Evolutionary conservation across 2,113 vertebrate species (phyloP).

Genomic region (Pyrgilauda ruficollis): DNA sequence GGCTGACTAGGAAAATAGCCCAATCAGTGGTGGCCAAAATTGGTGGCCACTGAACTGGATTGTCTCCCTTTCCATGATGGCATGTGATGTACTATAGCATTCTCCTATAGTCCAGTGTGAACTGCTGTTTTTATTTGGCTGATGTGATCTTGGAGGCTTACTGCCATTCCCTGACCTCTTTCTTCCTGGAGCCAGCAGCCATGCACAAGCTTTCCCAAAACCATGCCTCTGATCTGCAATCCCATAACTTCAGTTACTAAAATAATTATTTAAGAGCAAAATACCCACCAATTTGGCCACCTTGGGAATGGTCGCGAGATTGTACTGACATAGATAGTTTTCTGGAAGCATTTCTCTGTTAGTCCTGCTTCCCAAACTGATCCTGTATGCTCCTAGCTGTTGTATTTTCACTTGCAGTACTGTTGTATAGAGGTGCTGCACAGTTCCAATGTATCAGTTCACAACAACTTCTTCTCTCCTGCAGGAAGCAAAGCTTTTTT

Average conservation of each 20-base stretch:
- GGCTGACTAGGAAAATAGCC: slow-evolving; percentile 7
- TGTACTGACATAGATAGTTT: neutral
- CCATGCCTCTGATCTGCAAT: neutral
- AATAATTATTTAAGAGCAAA: neutral
- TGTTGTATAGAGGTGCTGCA: neutral
- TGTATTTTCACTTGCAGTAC: neutral
- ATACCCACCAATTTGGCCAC: neutral
- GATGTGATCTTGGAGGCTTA: slow-evolving; percentile 6
- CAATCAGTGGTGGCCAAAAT: neutral
- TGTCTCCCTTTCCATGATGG: neutral
- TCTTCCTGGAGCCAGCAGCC: neutral
- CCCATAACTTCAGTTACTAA: neutral
- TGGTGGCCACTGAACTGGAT: slow-evolving; percentile 2
- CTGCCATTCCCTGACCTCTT: neutral
- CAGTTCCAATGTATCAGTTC: neutral
- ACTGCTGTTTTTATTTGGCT: slow-evolving; percentile 44
- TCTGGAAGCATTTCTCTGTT: neutral
- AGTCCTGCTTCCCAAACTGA: neutral
- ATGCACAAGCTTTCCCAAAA: neutral
- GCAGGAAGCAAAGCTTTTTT: neutral
- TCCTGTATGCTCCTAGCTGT: neutral
- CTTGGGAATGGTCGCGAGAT: accelerated
- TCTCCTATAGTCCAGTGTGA: neutral
- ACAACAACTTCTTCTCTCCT: neutral
- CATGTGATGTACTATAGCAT: neutral